These are phyloP conservation scores for Syrista parreyssii DNA, from an alignment of 2,888 invertebrate genomes.

Conservation along the genomic window DNA sequence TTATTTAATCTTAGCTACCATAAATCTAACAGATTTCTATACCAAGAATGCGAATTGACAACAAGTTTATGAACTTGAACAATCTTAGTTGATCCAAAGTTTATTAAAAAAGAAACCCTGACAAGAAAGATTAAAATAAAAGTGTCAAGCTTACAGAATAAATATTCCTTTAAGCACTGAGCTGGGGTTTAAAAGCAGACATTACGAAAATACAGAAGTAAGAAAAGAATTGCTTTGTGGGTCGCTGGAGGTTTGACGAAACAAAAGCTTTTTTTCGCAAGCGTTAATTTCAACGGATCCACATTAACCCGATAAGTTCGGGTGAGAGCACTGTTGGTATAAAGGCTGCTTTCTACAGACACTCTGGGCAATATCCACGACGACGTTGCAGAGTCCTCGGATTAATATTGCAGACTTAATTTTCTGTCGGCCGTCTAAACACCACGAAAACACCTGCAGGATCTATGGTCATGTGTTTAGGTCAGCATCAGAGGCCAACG, in stretches of 20 bases:
- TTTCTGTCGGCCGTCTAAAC: conserved; percentile 39
- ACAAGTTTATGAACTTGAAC: background rate
- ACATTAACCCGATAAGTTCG: background rate
- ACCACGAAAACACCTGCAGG: conserved; percentile 13
- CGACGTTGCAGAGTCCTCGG: conserved; percentile 21
- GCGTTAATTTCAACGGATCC: background rate
- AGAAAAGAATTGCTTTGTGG: background rate
- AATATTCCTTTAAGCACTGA: background rate
- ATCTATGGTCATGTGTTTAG: conserved; percentile 31
- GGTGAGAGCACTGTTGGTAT: background rate
- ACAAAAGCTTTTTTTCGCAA: background rate
- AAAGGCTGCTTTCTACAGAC: background rate
- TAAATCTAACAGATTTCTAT: background rate
- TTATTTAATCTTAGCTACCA: background rate
- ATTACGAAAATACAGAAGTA: background rate
- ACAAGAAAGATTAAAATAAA: background rate
- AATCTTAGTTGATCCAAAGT: background rate
- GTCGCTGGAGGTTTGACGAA: background rate
- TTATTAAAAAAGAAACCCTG: background rate
- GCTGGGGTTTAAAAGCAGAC: background rate
- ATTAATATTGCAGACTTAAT: conserved; percentile 59
- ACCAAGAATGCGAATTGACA: background rate
- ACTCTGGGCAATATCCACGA: background rate
- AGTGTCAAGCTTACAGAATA: background rate
- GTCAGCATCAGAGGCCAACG: conserved; percentile 22